A percentile compares a stretch with the other conserved stretches of the same genome.
These are phyloP conservation scores for Tetanocera ferruginea DNA, from an alignment of 2,888 invertebrate genomes.

Conservation along the genomic window DNA sequence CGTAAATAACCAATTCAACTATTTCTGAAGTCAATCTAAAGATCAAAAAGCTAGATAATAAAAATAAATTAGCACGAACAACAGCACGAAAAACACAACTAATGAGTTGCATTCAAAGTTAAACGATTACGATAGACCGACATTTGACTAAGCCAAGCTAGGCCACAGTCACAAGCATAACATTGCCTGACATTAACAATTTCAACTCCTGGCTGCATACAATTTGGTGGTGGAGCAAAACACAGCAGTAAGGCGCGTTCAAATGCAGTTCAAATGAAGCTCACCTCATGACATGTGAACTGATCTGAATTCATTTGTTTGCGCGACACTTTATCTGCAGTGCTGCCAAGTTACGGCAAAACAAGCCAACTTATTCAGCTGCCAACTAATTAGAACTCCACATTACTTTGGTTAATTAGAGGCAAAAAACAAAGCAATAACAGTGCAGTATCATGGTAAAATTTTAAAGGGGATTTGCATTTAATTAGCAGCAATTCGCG, in stretches of 20 bases:
- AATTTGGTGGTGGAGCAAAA: too few relatives aligned
- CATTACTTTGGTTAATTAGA: constrained; percentile 10
- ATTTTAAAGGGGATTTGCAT: not conserved
- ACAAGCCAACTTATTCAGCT: not conserved
- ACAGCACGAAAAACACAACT: not conserved
- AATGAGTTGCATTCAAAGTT: not conserved
- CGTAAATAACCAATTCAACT: constrained; percentile 20
- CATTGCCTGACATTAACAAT: too few relatives aligned
- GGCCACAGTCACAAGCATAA: too few relatives aligned
- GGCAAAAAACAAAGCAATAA: not conserved
- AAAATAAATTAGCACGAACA: not conserved
- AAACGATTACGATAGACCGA: not conserved
- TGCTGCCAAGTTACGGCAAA: not conserved
- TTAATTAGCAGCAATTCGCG: constrained; percentile 21
- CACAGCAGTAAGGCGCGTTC: not conserved
- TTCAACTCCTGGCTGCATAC: too few relatives aligned
- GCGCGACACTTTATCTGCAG: not conserved
- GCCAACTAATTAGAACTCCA: constrained; percentile 1
- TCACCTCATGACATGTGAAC: constrained; percentile 38
- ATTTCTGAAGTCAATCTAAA: not conserved
- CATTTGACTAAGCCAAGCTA: not conserved
- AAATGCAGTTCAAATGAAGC: not conserved
- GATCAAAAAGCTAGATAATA: not conserved
- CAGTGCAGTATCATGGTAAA: not conserved
- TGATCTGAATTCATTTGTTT: constrained; percentile 36